phyloP scores from a whole-genome alignment of 2,797 vertebrate species.

The Neomorphus geoffroyi region DNA sequence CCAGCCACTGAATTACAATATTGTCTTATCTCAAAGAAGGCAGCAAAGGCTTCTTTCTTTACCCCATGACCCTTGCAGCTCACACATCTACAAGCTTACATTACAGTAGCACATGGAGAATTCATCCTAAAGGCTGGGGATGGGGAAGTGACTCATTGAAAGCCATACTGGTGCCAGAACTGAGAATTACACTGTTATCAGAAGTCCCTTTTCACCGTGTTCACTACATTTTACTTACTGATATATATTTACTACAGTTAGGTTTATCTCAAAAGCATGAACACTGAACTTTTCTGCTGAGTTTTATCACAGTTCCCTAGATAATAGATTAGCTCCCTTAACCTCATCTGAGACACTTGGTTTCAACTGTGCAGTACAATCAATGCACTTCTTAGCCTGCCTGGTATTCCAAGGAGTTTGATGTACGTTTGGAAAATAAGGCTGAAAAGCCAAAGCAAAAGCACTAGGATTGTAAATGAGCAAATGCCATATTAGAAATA shows the following conservation, averaged over 20 bases:
- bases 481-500: background rate
- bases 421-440: background rate
- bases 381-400: background rate
- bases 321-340: background rate
- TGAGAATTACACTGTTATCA: background rate
- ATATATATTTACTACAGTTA: background rate
- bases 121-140: background rate
- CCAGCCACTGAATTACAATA: background rate
- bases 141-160: background rate
- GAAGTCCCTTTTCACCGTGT: background rate
- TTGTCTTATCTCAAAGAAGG: background rate
- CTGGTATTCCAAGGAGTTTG: background rate
- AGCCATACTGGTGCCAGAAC: background rate
- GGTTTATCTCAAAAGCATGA: background rate
- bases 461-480: background rate
- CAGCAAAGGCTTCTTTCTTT: background rate
- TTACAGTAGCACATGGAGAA: background rate
- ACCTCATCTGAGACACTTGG: background rate
- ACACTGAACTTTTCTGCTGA: background rate
- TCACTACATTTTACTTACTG: background rate
- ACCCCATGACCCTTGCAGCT: background rate
- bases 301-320: background rate
- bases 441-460: conserved; percentile 10
- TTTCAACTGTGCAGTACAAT: background rate
- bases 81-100: background rate